A percentile compares a stretch with the other conserved stretches of the same genome.
phyloP scores from a whole-genome alignment of 2,888 invertebrate species.

The Venustoraphidia nigricollis region DNA sequence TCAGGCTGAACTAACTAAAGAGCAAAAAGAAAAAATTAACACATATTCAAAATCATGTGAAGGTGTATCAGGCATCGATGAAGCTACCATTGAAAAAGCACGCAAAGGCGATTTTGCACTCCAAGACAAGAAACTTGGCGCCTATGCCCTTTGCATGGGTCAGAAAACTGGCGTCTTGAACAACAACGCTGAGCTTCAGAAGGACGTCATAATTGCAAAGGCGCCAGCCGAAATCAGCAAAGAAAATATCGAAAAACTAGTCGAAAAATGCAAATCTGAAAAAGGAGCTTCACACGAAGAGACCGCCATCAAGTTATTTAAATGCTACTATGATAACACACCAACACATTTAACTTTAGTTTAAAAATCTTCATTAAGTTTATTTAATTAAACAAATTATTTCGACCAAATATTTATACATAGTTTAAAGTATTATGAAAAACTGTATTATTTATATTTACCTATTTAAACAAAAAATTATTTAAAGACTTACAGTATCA shows the following conservation, averaged over 20 bases:
- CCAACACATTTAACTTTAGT: slow-evolving; percentile 20
- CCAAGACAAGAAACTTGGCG: slow-evolving; percentile 14
- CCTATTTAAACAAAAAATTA: no score
- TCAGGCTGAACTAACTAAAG: slow-evolving; percentile 11
- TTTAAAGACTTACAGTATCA: no score
- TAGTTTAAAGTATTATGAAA: no score
- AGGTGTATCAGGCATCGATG: slow-evolving; percentile 21
- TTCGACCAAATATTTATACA: no score
- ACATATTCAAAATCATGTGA: slow-evolving; percentile 15
- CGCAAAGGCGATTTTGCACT: slow-evolving; percentile 26
- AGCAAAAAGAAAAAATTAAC: slow-evolving; percentile 15
- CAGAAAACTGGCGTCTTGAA: slow-evolving; percentile 8
- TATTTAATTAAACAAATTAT: no score
- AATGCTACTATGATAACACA: slow-evolving; percentile 29
- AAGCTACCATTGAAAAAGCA: slow-evolving; percentile 19
- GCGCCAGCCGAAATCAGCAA: slow-evolving; percentile 6
- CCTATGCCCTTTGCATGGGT: slow-evolving; percentile 17
- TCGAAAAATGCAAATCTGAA: slow-evolving; percentile 8
- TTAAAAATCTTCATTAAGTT: no score
- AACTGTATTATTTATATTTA: no score
- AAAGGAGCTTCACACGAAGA: slow-evolving; percentile 20
- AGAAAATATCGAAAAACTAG: slow-evolving; percentile 5
- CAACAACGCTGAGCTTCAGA: slow-evolving; percentile 10
- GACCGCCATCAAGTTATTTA: slow-evolving; percentile 28
- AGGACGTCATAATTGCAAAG: slow-evolving; percentile 9